Evolutionary conservation across 2,888 invertebrate species (phyloP), one percentile per base, ranked within the genome.

Genomic region (Rhopalosiphum nymphaeae): DNA sequence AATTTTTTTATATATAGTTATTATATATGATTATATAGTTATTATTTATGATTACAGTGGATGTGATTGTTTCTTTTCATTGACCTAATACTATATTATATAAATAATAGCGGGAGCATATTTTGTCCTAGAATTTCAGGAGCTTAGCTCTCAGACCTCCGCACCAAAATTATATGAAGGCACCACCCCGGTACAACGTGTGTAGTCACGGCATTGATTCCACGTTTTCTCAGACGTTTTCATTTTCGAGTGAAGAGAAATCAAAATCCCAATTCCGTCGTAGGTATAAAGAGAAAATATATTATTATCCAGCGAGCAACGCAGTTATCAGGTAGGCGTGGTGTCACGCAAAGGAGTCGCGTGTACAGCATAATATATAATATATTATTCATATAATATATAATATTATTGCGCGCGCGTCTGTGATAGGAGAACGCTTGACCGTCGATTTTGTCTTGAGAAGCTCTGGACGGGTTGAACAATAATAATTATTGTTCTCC

Each of bases 401-500:
- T 57, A 57, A 21, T 78, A 86, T 46, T 86, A 44, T 46, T 46
- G 86, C 29, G 13, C 53, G 21, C 53, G 53, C 29, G 86, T 16
- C 46, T 46, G 46, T 44, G 46, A 46, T 46, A n/a, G 46, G 44
- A 29, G 46, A n/a, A 86, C 86, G 86, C 78, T 78, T 78, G 78
- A 78, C 78, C 78, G 78, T 36, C 78, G 78, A 78, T 78, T 78
- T 78, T 21, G 9, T 78, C 78, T 78, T 78, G 78, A 78, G 78
- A 78, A 78, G 36, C 36, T 78, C 78, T 36, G 78, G 78, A 78
- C 78, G 42, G 42, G 89, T 42, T 10, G 42, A 53, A 91, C 53
- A 78, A 78, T 78, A 89, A 89, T 78, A 90, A 90, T 90, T 67
- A 67, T 61, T 57, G 44, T 78, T 61, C 16, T 67, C 89, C 53